These are phyloP conservation scores for Conomelus anceps DNA, from an alignment of 2,888 invertebrate species.

Conservation along the genomic window DNA sequence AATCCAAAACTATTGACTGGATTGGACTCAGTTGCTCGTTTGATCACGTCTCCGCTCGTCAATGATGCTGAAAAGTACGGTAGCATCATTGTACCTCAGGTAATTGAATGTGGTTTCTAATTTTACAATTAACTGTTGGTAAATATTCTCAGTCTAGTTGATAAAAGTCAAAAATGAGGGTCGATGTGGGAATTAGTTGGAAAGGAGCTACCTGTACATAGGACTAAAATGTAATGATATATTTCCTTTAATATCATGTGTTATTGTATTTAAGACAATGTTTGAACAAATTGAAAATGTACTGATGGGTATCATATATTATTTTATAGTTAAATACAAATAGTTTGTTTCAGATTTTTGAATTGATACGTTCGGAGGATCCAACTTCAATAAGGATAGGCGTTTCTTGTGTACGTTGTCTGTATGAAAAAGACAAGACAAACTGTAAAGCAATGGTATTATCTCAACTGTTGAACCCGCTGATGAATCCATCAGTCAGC, in stretches of 20 bases:
- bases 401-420: constrained; percentile 49
- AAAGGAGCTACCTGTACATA: too few relatives aligned
- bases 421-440: constrained; percentile 48
- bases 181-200: too few relatives aligned
- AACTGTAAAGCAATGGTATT: constrained; percentile 43
- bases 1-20: constrained; percentile 58
- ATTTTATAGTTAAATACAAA: too few relatives aligned
- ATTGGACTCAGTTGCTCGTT: constrained; percentile 57
- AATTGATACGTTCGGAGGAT: constrained; percentile 44
- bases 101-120: constrained; percentile 26
- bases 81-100: constrained; percentile 41
- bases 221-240: too few relatives aligned
- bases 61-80: constrained; percentile 47
- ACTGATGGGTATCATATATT: too few relatives aligned
- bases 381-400: constrained; percentile 43
- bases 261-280: too few relatives aligned
- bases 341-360: constrained; percentile 48
- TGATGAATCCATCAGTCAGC: constrained; percentile 17
- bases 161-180: too few relatives aligned
- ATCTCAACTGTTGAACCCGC: constrained; percentile 19
- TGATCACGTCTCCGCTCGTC: constrained; percentile 52
- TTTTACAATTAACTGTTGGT: not conserved
- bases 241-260: too few relatives aligned
- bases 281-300: too few relatives aligned
- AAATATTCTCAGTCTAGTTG: too few relatives aligned